Evolutionary conservation across 1,140 invertebrate genomes (phyloP).

Genomic region (Reticulitermes speratus): DNA sequence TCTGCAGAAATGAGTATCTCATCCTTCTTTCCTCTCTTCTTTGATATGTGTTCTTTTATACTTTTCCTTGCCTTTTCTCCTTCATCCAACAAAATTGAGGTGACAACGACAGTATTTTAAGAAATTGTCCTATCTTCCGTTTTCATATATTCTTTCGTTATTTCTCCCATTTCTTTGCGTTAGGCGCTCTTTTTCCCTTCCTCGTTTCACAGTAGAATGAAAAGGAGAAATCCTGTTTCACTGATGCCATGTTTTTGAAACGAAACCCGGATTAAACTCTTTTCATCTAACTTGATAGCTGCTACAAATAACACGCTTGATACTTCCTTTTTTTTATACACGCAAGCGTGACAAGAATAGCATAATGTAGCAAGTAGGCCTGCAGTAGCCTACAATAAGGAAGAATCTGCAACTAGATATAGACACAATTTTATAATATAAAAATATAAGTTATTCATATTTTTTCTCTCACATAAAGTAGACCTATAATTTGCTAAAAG

Average conservation of each 20-base stretch:
- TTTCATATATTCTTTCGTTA: not conserved
- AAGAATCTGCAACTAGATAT: too few species aligned
- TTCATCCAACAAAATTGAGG: conserved; percentile 1
- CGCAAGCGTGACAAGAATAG: not conserved
- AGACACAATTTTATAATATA: too few species aligned
- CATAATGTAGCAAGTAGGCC: not conserved
- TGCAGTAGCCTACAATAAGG: too few species aligned
- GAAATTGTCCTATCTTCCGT: conserved; percentile 3
- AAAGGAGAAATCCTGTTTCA: not conserved
- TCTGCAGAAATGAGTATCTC: not conserved
- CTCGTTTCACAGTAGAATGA: not conserved
- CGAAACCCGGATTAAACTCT: not conserved
- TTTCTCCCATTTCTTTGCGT: not conserved
- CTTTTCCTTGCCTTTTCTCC: not conserved
- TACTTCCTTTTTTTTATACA: not conserved
- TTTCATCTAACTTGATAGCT: conserved; percentile 3
- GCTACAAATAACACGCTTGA: not conserved
- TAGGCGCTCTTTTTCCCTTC: not conserved
- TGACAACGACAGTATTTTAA: conserved; percentile 6
- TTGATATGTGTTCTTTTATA: not conserved
- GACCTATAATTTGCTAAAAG: too few species aligned
- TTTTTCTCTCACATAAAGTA: too few species aligned
- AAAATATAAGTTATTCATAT: too few species aligned
- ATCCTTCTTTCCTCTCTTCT: not conserved
- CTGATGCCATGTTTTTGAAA: not conserved